Base-by-base conservation (phyloP, 92 coral and sea anemone genomes). In the Bergia sp. region DNA sequence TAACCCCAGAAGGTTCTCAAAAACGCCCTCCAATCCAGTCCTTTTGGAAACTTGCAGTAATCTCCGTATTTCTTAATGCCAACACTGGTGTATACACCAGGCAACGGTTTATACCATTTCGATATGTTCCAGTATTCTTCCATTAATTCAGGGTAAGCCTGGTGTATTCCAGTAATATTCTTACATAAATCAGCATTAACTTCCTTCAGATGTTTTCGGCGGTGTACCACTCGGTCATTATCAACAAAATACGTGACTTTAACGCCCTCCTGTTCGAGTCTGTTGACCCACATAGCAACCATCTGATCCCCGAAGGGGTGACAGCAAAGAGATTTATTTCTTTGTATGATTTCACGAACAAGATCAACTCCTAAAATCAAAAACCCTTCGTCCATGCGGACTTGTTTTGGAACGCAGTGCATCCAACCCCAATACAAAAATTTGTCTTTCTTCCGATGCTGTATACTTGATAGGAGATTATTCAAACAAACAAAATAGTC, bases 401-500 rank as follows among this genome's bases (percentile, higher is more conserved):
- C 88, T 86, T 78, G 82, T 72, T 86, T 80, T 15, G 87, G 92
- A 5, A 77, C 78, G n/a, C 94, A 89, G 6, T 72, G 64, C 72
- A 92, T 36, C 67, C 77, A 79, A n/a, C 94, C 94, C 92, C 92
- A 90, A 78, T 89, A 92, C 29, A 89, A 57, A 16, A 85, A 76
- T 74, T 81, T 81, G 29, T 92, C 93, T 18, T 92, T 53, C 69
- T 90, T 79, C 15, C 94, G 89, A 38, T 85, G 82, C 58, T 92
- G 85, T n/a, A 92, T 4, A 36, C 90, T 92, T 39, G 37, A 71
- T 7, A 73, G 6, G 41, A 92, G 73, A 71, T 92, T 90, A 76
- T 92, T 81, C 76, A 92, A 77, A 80, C 95, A 92, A 1, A 92
- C 89, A 73, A 92, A 92, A 61, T 92, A 90, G 38, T 92, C 94